These are phyloP conservation scores for Nomia melanderi DNA, from an alignment of 1,140 invertebrate genomes.

Conservation along the genomic window DNA sequence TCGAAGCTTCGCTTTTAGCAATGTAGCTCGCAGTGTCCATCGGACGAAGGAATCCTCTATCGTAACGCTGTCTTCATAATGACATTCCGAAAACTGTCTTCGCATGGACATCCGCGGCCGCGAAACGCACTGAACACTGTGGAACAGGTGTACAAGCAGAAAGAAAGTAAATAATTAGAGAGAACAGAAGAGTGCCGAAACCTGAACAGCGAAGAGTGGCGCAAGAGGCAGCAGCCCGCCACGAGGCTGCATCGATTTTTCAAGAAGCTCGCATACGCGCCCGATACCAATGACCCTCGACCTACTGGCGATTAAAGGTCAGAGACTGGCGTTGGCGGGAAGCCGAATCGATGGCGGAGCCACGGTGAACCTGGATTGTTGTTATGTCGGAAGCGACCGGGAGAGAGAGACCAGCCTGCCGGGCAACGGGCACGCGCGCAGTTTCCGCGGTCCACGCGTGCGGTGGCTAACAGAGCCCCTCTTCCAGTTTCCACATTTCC, in stretches of 20 bases:
- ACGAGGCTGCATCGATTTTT: conserved; percentile 62
- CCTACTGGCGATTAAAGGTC: conserved; percentile 61
- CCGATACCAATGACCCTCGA: conserved; percentile 65
- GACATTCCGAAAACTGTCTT: no score
- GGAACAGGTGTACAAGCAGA: no score
- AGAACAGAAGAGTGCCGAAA: no score
- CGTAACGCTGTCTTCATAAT: no score
- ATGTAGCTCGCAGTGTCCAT: no score
- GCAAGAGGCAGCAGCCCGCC: background rate
- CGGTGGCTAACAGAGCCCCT: background rate
- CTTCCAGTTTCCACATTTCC: no score
- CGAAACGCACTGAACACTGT: no score
- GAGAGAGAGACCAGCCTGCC: background rate
- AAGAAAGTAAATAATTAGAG: no score
- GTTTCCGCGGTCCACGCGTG: background rate
- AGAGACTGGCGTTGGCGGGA: conserved; percentile 40
- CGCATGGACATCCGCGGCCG: no score
- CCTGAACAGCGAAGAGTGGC: background rate
- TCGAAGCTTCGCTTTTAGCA: no score
- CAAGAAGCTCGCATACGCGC: conserved; percentile 16
- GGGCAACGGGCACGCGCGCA: background rate
- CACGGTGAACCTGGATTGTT: conserved; percentile 28
- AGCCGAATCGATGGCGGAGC: conserved; percentile 40
- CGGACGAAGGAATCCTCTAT: no score
- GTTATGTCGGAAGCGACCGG: background rate